Evolutionary conservation across 1,140 invertebrate species (phyloP).

Genomic region (Gryon sp.): DNA sequence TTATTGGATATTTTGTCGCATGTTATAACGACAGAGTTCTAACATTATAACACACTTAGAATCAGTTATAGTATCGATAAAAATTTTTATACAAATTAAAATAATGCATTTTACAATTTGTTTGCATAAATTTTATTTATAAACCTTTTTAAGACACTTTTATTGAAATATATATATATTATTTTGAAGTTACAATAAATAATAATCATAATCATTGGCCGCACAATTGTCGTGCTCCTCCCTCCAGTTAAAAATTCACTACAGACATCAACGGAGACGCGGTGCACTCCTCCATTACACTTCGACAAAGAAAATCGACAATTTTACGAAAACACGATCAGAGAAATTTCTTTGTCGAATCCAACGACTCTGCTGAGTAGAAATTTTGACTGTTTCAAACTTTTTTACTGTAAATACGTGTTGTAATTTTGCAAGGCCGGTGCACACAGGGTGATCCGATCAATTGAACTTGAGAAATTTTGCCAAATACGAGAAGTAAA

Average conservation of each 20-base stretch:
- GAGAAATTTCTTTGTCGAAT: slow-evolving; percentile 19
- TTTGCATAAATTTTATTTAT: background rate
- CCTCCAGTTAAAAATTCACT: background rate
- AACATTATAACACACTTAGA: too few relatives aligned
- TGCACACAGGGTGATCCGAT: slow-evolving; percentile 75
- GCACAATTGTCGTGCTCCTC: slow-evolving; percentile 35
- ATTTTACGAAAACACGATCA: background rate
- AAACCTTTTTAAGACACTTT: background rate
- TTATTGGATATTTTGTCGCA: too few relatives aligned
- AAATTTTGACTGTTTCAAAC: slow-evolving; percentile 76
- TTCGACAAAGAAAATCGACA: slow-evolving; percentile 16
- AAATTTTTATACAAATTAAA: slow-evolving; percentile 4
- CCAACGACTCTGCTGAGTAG: slow-evolving; percentile 68
- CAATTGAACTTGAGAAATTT: too few relatives aligned
- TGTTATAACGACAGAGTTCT: too few relatives aligned
- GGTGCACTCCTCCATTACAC: slow-evolving; percentile 4
- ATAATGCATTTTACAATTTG: background rate
- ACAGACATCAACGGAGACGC: slow-evolving; percentile 11
- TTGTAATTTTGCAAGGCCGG: slow-evolving; percentile 75
- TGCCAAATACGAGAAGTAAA: too few relatives aligned
- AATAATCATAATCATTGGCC: background rate
- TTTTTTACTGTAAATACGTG: slow-evolving; percentile 80
- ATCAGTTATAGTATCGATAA: too few relatives aligned
- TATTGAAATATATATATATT: too few relatives aligned
- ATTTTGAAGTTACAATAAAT: too few relatives aligned